Evolutionary conservation across 2,113 vertebrate species (phyloP), one percentile per base, ranked within the genome.

Genomic region (Leucoraja erinaceus): DNA sequence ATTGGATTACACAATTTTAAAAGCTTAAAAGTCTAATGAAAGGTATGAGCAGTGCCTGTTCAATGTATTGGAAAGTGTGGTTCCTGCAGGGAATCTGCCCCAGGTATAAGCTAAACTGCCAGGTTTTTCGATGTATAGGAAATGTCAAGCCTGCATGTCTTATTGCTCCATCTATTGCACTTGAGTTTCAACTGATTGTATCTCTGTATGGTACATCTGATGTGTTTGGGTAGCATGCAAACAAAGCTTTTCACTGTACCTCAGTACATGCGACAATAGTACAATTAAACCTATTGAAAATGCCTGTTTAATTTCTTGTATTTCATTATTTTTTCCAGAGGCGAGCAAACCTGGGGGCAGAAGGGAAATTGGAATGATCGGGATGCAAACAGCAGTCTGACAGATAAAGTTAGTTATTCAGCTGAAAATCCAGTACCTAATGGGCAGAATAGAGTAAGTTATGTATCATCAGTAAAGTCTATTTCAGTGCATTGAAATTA

Each of bases 291-390:
- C 38, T 47, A 47, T n/a, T 68, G 61, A 90, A 90, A 90, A 90
- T 38, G 70, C 38, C 5, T 56, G 56, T 66, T 16, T 31, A 38
- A 70, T 14, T 66, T 90, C 31, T 68, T 68, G 9, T 38, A 68
- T 75, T 33, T 56, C 54, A 76, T 14, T 6, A 61, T 3, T 75
- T 74, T 18, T 93, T 18, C 25, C 95, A 99, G 98, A 93, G 94
- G 93, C 22, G 96, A 93, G 93, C 95, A 95, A 66, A 93, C 94
- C 83, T 97, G 97, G 96, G 95, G 95, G 12, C 95, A 93, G 76
- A 96, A 96, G 38, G 93, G 92, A 93, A 94, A 94, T 68, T 98
- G 97, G 97, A 95, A 95, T 0, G 94, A 96, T 93, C 95, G 94
- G 0, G 88, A 95, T 94, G 95, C 96, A 74, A 93, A 93, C 93